A percentile compares a stretch with the other conserved stretches of the same genome.
These are phyloP conservation scores for Columba guinea DNA, from an alignment of 2,797 vertebrate genomes.

Conservation along the genomic window DNA sequence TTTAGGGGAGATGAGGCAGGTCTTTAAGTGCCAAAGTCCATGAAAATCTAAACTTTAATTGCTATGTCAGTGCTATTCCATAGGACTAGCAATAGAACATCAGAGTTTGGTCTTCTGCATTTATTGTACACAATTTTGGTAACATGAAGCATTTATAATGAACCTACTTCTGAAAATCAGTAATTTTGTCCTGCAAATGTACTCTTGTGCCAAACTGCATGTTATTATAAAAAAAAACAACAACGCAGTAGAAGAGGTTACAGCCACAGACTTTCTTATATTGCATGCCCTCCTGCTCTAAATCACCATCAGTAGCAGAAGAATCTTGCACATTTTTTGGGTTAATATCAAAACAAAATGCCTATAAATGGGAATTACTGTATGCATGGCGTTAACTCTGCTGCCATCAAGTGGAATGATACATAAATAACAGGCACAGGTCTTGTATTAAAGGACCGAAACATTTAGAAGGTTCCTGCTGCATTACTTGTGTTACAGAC, in stretches of 20 bases:
- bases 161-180: neutral
- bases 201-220: neutral
- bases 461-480: neutral
- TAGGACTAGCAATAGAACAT: neutral
- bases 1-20: accelerated
- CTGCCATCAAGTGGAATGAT: conserved; percentile 45
- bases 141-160: neutral
- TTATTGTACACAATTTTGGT: neutral
- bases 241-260: neutral
- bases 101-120: neutral
- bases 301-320: neutral
- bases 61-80: neutral
- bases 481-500: neutral
- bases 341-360: neutral
- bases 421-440: neutral
- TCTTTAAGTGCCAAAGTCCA: neutral
- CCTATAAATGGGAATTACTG: neutral
- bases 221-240: neutral
- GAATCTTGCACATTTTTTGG: neutral
- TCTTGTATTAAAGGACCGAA: neutral
- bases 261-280: neutral
- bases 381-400: neutral
- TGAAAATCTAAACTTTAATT: neutral
- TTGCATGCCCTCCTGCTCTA: neutral
- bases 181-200: neutral